Conservation (phyloP, 2,113 vertebrate genomes). For the Malurus cyaneus region DNA sequence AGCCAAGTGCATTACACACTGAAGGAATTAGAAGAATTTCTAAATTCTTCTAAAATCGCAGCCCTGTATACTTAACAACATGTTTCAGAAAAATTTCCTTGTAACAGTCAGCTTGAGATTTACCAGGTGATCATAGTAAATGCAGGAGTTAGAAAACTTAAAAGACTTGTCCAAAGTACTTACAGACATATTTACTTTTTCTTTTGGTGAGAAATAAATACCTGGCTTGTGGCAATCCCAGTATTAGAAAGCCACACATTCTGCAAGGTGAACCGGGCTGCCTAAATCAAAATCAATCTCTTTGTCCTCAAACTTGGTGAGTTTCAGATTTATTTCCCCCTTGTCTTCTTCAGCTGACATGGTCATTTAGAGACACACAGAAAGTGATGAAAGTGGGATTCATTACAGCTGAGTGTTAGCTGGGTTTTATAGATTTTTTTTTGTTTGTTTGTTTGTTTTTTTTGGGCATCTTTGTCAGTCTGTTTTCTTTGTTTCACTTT, state of each 20-base stretch:
- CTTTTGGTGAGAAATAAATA: background rate
- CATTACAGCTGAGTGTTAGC: background rate
- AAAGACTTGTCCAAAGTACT: background rate
- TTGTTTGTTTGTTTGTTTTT: background rate
- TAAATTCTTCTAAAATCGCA: background rate
- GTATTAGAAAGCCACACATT: background rate
- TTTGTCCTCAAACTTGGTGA: background rate
- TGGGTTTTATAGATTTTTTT: background rate
- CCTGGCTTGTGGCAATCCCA: rapidly evolving
- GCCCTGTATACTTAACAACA: background rate
- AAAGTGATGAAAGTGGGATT: background rate
- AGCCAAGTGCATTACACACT: rapidly evolving
- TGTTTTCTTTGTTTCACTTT: background rate
- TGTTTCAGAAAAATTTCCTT: background rate
- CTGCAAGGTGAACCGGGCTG: background rate
- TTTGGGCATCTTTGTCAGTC: background rate
- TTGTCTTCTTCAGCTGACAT: background rate
- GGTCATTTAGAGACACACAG: background rate
- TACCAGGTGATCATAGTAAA: background rate
- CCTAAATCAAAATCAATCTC: background rate
- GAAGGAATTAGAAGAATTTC: background rate
- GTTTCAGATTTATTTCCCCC: background rate
- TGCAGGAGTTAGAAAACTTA: background rate
- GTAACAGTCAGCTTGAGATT: background rate
- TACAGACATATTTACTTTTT: background rate